Conservation (phyloP, 2,888 invertebrate species). For the Coelinius sp. region DNA sequence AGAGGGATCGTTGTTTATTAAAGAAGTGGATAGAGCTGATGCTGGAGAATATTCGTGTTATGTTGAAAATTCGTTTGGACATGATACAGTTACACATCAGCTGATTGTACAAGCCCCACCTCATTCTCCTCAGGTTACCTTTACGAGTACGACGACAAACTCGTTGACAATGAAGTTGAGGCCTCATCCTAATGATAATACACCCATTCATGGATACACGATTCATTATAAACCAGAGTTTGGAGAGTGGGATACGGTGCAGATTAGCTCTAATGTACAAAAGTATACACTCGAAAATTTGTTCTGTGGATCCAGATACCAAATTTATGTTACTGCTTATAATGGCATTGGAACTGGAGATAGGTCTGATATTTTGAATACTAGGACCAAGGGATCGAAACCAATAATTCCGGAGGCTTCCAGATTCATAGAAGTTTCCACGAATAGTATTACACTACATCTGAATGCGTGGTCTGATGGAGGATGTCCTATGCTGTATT, state of each 20-base stretch:
- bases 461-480: constrained; percentile 95
- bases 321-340: constrained; percentile 92
- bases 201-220: constrained; percentile 93
- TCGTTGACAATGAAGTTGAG: constrained; percentile 81
- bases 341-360: constrained; percentile 95
- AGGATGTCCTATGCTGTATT: constrained; percentile 95
- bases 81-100: constrained; percentile 92
- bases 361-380: constrained; percentile 89
- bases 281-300: constrained; percentile 90
- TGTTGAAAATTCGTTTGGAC: constrained; percentile 93
- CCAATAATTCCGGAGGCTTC: constrained; percentile 93
- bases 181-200: constrained; percentile 83
- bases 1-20: constrained; percentile 92
- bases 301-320: constrained; percentile 94
- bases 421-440: constrained; percentile 91
- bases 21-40: constrained; percentile 89
- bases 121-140: constrained; percentile 81
- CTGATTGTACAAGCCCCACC: constrained; percentile 89
- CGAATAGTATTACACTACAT: constrained; percentile 93
- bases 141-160: constrained; percentile 83
- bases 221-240: constrained; percentile 95
- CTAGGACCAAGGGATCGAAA: constrained; percentile 93
- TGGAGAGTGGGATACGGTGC: constrained; percentile 93
- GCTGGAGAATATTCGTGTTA: constrained; percentile 95
- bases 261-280: constrained; percentile 83